phyloP scores from a whole-genome alignment of 2,888 invertebrate species.

The Phytoseiulus persimilis region DNA sequence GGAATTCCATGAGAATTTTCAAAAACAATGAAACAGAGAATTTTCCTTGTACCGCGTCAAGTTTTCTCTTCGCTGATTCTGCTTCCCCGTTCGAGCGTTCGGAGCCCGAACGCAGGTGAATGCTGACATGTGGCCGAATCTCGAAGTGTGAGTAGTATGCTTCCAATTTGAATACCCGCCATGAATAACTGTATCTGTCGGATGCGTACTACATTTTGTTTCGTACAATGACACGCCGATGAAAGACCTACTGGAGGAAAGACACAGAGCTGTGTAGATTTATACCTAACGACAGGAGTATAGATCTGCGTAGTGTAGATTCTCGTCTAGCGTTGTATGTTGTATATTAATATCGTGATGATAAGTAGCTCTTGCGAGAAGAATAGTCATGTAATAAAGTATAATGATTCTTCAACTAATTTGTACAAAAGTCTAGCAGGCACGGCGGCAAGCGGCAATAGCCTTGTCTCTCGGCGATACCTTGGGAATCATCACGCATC shows the following conservation, averaged over 20 bases:
- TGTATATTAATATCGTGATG: background rate
- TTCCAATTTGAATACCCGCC: background rate
- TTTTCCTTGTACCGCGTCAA: too few species aligned
- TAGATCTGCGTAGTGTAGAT: background rate
- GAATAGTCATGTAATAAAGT: background rate
- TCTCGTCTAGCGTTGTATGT: background rate
- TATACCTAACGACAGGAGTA: background rate
- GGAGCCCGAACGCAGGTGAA: too few species aligned
- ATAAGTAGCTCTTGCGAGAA: background rate
- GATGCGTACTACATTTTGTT: background rate
- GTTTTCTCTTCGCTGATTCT: too few species aligned
- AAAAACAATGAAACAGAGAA: background rate
- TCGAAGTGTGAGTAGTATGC: too few species aligned
- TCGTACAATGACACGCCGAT: background rate
- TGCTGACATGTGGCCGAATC: too few species aligned
- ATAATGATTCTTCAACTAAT: background rate
- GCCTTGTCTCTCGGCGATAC: background rate
- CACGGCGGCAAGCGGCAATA: conserved; percentile 5
- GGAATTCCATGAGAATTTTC: background rate
- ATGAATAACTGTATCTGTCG: background rate
- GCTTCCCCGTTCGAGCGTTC: too few species aligned
- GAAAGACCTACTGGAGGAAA: background rate
- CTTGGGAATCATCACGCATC: background rate
- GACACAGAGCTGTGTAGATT: conserved; percentile 5
- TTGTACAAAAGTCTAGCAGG: conserved; percentile 5